Percentiles rank a stretch among this genome's conserved stretches.
These are phyloP conservation scores for Lethenteron camtschaticum DNA, from an alignment of 2,113 vertebrate species.

Conservation along the genomic window DNA sequence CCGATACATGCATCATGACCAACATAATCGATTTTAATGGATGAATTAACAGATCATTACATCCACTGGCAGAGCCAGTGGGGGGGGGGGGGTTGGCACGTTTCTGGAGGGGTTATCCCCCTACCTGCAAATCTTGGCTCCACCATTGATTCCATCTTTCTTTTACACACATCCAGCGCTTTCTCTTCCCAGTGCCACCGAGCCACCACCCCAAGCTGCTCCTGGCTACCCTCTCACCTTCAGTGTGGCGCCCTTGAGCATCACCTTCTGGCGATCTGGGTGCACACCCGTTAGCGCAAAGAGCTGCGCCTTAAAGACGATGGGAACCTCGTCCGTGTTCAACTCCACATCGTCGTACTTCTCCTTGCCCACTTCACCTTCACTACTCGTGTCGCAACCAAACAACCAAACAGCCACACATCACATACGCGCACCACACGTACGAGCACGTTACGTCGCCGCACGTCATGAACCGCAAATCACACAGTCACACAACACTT, in stretches of 20 bases:
- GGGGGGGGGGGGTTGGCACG: too few relatives aligned
- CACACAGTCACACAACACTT: not conserved
- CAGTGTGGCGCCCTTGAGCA: conserved; percentile 92
- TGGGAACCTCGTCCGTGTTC: conserved; percentile 88
- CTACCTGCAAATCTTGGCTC: too few relatives aligned
- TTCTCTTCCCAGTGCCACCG: not conserved
- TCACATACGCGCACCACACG: not conserved
- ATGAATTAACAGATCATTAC: too few relatives aligned
- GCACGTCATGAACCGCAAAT: not conserved
- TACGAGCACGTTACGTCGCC: not conserved
- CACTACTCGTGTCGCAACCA: conserved; percentile 26
- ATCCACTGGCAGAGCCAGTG: too few relatives aligned
- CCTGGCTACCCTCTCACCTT: conserved; percentile 34
- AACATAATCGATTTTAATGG: too few relatives aligned
- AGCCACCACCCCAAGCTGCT: not conserved
- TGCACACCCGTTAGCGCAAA: conserved; percentile 90
- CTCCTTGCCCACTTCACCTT: conserved; percentile 99
- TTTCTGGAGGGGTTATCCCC: too few relatives aligned
- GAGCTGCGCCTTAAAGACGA: conserved; percentile 97
- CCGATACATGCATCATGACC: too few relatives aligned
- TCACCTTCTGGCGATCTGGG: conserved; percentile 90
- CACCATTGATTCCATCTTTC: too few relatives aligned
- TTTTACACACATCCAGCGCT: not conserved
- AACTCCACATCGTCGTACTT: conserved; percentile 86
- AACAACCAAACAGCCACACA: not conserved